Percentiles rank a stretch among this genome's conserved stretches.
phyloP scores from a whole-genome alignment of 2,888 invertebrate genomes.

The Listrodromus nycthemerus region DNA sequence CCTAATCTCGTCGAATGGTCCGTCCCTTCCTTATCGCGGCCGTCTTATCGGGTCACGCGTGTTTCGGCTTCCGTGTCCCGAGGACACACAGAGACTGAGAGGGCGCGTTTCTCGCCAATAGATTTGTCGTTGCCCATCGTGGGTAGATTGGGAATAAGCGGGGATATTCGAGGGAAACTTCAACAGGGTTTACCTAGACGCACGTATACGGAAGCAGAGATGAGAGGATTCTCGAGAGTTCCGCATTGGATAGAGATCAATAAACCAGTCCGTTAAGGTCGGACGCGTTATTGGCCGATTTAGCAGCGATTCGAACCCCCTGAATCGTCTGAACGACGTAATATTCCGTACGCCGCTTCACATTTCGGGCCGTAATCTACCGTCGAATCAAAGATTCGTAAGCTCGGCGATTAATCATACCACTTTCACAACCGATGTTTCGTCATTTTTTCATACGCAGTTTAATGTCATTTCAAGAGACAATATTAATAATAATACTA shows the following conservation, averaged over 20 bases:
- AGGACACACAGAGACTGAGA: background rate
- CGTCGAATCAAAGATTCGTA: background rate
- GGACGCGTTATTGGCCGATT: constrained; percentile 36
- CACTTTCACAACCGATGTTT: too few species aligned
- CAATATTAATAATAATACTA: too few species aligned
- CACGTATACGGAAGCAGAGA: background rate
- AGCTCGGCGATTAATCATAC: background rate
- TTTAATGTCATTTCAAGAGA: too few species aligned
- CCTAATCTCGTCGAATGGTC: constrained; percentile 25
- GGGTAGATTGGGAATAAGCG: background rate
- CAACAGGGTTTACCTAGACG: background rate
- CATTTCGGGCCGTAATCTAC: background rate
- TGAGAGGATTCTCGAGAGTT: constrained; percentile 9
- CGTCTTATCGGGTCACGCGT: constrained; percentile 13
- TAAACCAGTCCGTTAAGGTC: constrained; percentile 34
- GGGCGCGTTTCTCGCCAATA: constrained; percentile 10
- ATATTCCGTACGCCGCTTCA: constrained; percentile 1
- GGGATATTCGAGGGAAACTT: background rate
- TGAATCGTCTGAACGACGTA: constrained; percentile 21
- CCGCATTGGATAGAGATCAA: constrained; percentile 20
- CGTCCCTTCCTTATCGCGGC: constrained; percentile 30
- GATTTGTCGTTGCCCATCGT: constrained; percentile 15
- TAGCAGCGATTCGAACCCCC: constrained; percentile 6
- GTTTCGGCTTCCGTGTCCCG: background rate
- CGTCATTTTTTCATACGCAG: too few species aligned